Evolutionary conservation across 30 jellyfish, hydroid and myxozoan species (phyloP), one percentile per base, ranked within the genome.

Genomic region (Sanderia malayensis): DNA sequence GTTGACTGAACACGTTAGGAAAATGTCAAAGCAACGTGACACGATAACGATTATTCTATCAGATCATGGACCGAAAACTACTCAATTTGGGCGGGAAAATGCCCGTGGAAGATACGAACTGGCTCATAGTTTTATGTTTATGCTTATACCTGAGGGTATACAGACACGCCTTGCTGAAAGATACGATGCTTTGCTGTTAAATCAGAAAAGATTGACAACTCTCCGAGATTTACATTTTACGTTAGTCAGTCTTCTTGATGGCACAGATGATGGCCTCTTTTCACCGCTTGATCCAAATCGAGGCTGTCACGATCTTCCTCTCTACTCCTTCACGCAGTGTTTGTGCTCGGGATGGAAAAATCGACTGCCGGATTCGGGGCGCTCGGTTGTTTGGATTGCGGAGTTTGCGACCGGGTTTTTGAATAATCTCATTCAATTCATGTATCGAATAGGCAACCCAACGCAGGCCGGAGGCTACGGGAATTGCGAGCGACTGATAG

Each of bases 1-100:
- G 24, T 58, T 92, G 20, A 83, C 96, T n/a, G 79, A 53, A 0
- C 67, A 67, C 37, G 76, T 80, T 13, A 72, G 27, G 22, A 78
- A 79, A 18, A 44, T 71, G 21, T 47, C 89, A 6, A 47, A 18
- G 46, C 76, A 76, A 61, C 31, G 33, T 26, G 77, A 92, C 82
- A 92, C 98, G 15, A 46, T 84, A 0, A 92, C 98, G 0, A 84
- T 92, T 28, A 55, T 92, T 2, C 67, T 92, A 34, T 92, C 98
- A 29, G 98, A 92, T 67, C 98, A 92, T 61, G 98, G 98, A 73
- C 98, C 98, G 1, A 92, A 92, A 73, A 92, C 98, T 31, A 83
- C 95, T 4, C 83, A 80, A 52, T 92, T 58, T 68, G 85, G 96
- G 0, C 76, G 85, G 58, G 91, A 79, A 17, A 41, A 71, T 57